A percentile compares a stretch with the other conserved stretches of the same genome.
Conservation (phyloP, 2,888 invertebrate species). For the Melikaiella ostensackeni region DNA sequence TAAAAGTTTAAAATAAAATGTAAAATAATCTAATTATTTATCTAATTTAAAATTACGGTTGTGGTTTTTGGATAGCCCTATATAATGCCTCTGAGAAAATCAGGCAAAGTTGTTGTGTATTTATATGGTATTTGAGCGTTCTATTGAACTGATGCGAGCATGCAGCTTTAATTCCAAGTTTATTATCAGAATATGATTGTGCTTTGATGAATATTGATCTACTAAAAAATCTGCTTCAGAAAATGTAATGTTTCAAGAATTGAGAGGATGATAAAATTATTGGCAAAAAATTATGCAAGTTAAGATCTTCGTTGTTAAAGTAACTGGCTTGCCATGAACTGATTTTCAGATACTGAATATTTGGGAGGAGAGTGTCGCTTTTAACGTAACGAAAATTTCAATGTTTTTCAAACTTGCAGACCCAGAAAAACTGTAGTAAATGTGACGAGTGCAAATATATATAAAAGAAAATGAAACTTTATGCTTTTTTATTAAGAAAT, state of each 20-base stretch:
- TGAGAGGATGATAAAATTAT: constrained; percentile 29
- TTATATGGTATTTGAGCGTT: constrained; percentile 23
- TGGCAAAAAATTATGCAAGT: constrained; percentile 37
- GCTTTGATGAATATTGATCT: constrained; percentile 40
- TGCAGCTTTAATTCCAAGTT: constrained; percentile 22
- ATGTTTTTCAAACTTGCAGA: not conserved
- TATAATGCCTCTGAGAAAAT: constrained; percentile 6
- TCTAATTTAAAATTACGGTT: constrained; percentile 8
- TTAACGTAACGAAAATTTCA: constrained; percentile 28
- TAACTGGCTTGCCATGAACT: constrained; percentile 15
- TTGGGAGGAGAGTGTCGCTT: constrained; percentile 33
- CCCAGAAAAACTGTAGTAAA: constrained; percentile 33
- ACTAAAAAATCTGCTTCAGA: constrained; percentile 17
- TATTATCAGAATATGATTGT: constrained; percentile 32
- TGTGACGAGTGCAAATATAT: constrained; percentile 28
- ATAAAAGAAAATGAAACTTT: not conserved
- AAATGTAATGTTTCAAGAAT: not conserved
- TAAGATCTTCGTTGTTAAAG: constrained; percentile 24
- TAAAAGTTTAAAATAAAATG: not conserved
- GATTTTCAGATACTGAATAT: constrained; percentile 16
- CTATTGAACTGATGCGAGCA: not conserved
- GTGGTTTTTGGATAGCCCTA: constrained; percentile 30
- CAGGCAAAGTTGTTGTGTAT: constrained; percentile 39
- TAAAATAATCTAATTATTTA: not conserved
- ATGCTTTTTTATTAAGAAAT: not conserved